Evolutionary conservation across 2,113 vertebrate genomes (phyloP).

Genomic region (Aegithalos caudatus): DNA sequence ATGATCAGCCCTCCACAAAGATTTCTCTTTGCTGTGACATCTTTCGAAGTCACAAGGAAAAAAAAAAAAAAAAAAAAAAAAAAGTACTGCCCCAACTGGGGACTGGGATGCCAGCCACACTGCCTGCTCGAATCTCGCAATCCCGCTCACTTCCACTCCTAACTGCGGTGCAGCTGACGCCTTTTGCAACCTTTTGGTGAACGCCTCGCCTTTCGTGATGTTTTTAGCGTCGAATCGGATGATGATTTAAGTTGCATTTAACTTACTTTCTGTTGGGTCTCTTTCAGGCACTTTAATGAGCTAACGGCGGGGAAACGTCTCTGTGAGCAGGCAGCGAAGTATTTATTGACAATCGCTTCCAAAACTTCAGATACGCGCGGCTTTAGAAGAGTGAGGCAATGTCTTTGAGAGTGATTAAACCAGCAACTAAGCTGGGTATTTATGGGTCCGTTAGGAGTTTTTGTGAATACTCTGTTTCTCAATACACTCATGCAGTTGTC

Average conservation of each 20-base stretch:
- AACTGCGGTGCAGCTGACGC: background rate
- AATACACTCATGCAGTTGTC: background rate
- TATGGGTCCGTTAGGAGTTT: background rate
- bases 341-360: background rate
- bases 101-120: background rate
- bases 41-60: background rate
- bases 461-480: background rate
- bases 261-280: background rate
- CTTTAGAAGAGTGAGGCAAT: background rate
- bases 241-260: background rate
- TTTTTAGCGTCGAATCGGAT: background rate
- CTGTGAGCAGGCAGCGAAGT: background rate
- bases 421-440: background rate
- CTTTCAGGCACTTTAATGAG: background rate
- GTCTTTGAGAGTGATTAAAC: background rate
- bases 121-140: background rate
- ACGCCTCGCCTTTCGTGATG: background rate
- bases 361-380: background rate
- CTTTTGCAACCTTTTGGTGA: background rate
- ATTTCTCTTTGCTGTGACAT: constrained; percentile 42
- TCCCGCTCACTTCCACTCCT: background rate
- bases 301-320: background rate
- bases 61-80: background rate
- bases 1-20: constrained; percentile 50
- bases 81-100: background rate